Percentiles rank a stretch among this genome's conserved stretches.
Conservation (phyloP, 2,113 vertebrate genomes). For the cattle (Bos taurus) region DNA sequence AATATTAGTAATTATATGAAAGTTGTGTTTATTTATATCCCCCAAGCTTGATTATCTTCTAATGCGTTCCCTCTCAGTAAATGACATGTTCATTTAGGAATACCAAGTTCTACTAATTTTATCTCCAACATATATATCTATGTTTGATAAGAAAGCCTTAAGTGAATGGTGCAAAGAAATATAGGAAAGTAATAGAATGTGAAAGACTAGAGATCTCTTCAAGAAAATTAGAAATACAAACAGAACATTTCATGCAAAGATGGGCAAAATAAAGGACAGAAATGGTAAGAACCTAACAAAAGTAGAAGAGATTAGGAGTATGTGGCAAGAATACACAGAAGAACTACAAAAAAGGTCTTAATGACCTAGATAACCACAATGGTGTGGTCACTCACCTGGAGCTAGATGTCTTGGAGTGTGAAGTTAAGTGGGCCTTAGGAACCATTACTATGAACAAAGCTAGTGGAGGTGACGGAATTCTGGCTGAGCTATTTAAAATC, state of each 20-base stretch:
- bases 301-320: neutral
- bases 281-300: neutral
- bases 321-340: neutral
- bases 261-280: neutral
- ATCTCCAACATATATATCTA: neutral
- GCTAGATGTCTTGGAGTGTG: neutral
- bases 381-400: neutral
- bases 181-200: neutral
- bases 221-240: neutral
- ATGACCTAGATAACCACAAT: neutral
- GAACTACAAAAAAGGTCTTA: neutral
- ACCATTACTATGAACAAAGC: neutral
- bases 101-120: neutral
- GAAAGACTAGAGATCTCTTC: neutral
- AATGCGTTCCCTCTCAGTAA: neutral
- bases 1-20: neutral
- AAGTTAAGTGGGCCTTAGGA: neutral
- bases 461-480: neutral
- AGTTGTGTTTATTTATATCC: neutral
- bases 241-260: neutral
- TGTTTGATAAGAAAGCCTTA: neutral
- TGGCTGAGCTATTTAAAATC: neutral
- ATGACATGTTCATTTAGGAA: neutral
- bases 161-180: neutral
- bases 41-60: neutral